Conservation (phyloP, 2,888 invertebrate genomes). For the Cataglyphis cursor region DNA sequence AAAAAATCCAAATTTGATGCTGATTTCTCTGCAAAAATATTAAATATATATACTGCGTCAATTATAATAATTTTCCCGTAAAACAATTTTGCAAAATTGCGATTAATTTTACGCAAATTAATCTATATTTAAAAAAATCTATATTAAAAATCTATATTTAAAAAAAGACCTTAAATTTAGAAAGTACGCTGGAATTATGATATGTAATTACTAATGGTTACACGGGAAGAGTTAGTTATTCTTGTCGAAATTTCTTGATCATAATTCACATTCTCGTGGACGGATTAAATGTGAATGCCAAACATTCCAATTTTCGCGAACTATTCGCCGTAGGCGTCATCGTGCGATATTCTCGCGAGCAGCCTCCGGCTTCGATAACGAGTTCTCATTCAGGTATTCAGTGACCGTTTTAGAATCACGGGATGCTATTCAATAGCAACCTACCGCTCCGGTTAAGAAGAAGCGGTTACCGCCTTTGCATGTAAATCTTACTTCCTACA, state of each 20-base stretch:
- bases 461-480: slow-evolving; percentile 61
- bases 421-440: slow-evolving; percentile 65
- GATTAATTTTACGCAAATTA: background rate
- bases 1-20: background rate
- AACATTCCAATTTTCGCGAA: slow-evolving; percentile 41
- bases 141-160: no score
- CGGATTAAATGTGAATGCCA: slow-evolving; percentile 23
- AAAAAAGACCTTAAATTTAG: background rate
- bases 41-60: background rate
- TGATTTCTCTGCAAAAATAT: background rate
- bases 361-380: slow-evolving; percentile 70
- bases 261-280: slow-evolving; percentile 15
- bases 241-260: slow-evolving; percentile 22
- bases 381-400: slow-evolving; percentile 77
- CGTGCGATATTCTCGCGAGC: slow-evolving; percentile 53
- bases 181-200: background rate
- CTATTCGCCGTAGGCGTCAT: slow-evolving; percentile 56
- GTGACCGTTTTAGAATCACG: slow-evolving; percentile 69
- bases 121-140: background rate
- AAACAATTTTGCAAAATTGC: background rate
- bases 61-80: background rate
- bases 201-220: background rate
- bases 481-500: slow-evolving; percentile 53
- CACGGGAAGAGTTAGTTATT: background rate
- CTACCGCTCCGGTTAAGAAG: slow-evolving; percentile 37